Evolutionary conservation across 1,140 invertebrate species (phyloP), one percentile per base, ranked within the genome.

Genomic region (Maniola jurtina): DNA sequence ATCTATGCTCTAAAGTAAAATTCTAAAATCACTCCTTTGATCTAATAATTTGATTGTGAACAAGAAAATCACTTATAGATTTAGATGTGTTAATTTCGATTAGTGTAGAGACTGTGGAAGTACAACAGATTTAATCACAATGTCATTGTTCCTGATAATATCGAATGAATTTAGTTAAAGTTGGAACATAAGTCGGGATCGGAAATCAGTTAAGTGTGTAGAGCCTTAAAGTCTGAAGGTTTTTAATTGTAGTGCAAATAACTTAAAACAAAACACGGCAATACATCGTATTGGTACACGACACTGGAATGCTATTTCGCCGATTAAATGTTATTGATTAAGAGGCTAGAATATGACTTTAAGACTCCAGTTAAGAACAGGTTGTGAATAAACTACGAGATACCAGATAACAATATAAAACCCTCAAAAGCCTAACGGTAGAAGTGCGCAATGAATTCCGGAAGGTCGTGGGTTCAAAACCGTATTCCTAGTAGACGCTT

Each of bases 161-260:
- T 25, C 25, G 4, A 6, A 11, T 45, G 5, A 45, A 8, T n/a
- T 45, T 13, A 5, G 42, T 45, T 0, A n/a, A n/a, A n/a, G n/a
- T n/a, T n/a, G n/a, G 13, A 45, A n/a, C 11, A 45, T 6, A 45
- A 45, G 42, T 45, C 13, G 42, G 42, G 13, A 11, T 45, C 42
- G 10, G 5, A 45, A 45, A 45, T 45, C 13, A 11, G 42, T 13
- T 5, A 0, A 45, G 11, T 45, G 42, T 45, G 42, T 45, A 45
- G 42, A 11, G 42, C 9, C 9, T 11, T 8, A 66, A 66, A 57
- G 55, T 61, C 55, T 50, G 45, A 55, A 61, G 57, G 33, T 48
- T 52, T 66, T 72, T 68, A 68, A 57, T 66, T 66, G 66, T 65
- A 62, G 63, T 48, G 64, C 71, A 72, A 72, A 72, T 68, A 68